phyloP scores from a whole-genome alignment of 2,888 invertebrate genomes.

The Drosophila gaucha region DNA sequence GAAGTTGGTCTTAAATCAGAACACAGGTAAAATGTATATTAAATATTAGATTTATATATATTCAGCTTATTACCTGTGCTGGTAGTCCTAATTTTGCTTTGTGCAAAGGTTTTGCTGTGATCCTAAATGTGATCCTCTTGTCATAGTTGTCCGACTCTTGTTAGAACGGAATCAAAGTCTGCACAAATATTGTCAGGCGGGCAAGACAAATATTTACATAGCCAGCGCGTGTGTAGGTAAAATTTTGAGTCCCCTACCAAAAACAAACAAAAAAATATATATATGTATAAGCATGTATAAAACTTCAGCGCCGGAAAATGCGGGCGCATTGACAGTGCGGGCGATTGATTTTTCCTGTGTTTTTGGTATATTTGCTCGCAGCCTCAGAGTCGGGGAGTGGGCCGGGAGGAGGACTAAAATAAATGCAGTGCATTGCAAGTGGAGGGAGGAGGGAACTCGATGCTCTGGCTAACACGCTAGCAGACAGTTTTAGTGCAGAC shows the following conservation, averaged over 20 bases:
- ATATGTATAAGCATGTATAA: not conserved
- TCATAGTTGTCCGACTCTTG: constrained; percentile 19
- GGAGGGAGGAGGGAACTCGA: not conserved
- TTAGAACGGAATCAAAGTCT: constrained; percentile 54
- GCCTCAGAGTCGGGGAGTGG: constrained; percentile 30
- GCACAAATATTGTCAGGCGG: constrained; percentile 75
- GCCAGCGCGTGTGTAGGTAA: constrained; percentile 60
- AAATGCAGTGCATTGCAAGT: constrained; percentile 70
- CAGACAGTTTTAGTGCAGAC: constrained; percentile 62
- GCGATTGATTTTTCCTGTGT: constrained; percentile 79
- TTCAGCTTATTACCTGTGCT: no score
- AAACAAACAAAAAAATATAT: constrained; percentile 19
- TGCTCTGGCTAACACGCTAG: constrained; percentile 11
- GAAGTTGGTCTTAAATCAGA: no score
- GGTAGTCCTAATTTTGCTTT: not conserved
- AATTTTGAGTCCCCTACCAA: constrained; percentile 39
- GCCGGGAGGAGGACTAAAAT: constrained; percentile 55
- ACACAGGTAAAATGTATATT: no score
- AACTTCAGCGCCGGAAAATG: constrained; percentile 52
- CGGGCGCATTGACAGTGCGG: constrained; percentile 76
- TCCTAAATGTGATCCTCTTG: not conserved
- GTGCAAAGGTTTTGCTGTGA: not conserved
- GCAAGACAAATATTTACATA: constrained; percentile 75
- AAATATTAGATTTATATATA: no score
- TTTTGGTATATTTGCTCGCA: constrained; percentile 48